A percentile compares a stretch with the other conserved stretches of the same genome.
These are phyloP conservation scores for Mythimna lalbum DNA, from an alignment of 2,888 invertebrate species.

Conservation along the genomic window DNA sequence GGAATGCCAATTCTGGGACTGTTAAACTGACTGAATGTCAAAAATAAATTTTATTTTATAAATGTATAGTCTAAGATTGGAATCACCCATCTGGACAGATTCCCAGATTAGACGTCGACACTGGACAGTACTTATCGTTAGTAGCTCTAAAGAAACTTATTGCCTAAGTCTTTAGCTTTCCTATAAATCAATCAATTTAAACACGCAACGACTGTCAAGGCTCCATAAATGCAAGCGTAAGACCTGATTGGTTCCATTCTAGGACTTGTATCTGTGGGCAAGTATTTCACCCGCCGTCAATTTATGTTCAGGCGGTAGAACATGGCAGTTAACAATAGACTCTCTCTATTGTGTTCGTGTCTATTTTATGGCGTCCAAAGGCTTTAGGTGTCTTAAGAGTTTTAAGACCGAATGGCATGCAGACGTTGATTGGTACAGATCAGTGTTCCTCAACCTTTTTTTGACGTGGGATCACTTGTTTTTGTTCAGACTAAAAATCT, in stretches of 20 bases:
- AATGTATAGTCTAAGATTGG: too few species aligned
- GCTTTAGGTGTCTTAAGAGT: not conserved
- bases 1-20: too few species aligned
- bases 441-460: too few species aligned
- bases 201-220: not conserved
- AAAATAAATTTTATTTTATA: too few species aligned
- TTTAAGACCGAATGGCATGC: not conserved
- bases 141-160: not conserved
- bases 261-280: not conserved
- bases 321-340: conserved; percentile 3
- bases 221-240: not conserved
- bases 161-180: not conserved
- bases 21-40: too few species aligned
- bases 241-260: not conserved
- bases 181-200: not conserved
- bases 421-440: not conserved
- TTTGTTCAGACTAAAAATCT: too few species aligned
- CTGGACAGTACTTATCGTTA: not conserved
- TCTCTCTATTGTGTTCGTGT: not conserved
- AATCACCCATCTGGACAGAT: too few species aligned
- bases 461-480: too few species aligned
- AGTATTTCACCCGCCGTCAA: not conserved
- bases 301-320: not conserved
- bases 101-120: too few species aligned
- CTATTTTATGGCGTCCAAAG: not conserved